These are phyloP conservation scores for Nothocercus nigrocapillus DNA, from an alignment of 2,113 vertebrate species.

Conservation along the genomic window DNA sequence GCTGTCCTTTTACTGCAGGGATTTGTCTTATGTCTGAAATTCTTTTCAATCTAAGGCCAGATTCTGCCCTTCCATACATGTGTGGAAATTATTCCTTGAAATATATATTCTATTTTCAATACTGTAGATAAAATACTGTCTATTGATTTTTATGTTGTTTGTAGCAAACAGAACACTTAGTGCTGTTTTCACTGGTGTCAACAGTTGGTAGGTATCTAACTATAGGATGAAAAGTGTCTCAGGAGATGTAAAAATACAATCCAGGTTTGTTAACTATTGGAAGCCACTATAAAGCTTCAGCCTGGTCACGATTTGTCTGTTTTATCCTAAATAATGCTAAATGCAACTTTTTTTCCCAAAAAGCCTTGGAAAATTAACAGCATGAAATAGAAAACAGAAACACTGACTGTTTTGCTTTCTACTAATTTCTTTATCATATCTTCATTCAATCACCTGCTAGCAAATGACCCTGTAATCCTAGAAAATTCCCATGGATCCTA, in stretches of 20 bases:
- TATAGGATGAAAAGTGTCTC: slow-evolving; percentile 38
- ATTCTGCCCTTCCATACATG: slow-evolving; percentile 29
- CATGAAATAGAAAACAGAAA: slow-evolving; percentile 1
- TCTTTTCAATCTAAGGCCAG: not conserved
- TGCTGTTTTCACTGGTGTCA: slow-evolving; percentile 49
- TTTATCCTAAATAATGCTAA: slow-evolving; percentile 21
- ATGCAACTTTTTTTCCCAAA: not conserved
- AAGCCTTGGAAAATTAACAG: not conserved
- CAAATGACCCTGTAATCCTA: not conserved
- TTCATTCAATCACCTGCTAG: not conserved
- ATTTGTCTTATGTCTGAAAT: slow-evolving; percentile 55
- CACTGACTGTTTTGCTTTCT: not conserved
- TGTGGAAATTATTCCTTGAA: slow-evolving; percentile 51
- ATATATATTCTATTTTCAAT: slow-evolving; percentile 43
- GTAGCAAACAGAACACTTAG: slow-evolving; percentile 21
- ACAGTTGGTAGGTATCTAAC: slow-evolving; percentile 48
- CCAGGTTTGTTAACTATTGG: slow-evolving; percentile 37
- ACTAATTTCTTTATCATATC: not conserved
- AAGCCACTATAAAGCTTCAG: slow-evolving; percentile 12
- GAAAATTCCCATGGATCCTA: not conserved
- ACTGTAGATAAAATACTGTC: slow-evolving; percentile 33
- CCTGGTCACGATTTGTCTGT: not conserved
- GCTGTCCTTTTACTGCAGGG: slow-evolving; percentile 36
- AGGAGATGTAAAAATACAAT: slow-evolving; percentile 19
- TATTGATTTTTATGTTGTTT: slow-evolving; percentile 40